Percentiles rank a stretch among this genome's conserved stretches.
phyloP scores from a whole-genome alignment of 2,888 invertebrate species.

The Cheilosia pagana region DNA sequence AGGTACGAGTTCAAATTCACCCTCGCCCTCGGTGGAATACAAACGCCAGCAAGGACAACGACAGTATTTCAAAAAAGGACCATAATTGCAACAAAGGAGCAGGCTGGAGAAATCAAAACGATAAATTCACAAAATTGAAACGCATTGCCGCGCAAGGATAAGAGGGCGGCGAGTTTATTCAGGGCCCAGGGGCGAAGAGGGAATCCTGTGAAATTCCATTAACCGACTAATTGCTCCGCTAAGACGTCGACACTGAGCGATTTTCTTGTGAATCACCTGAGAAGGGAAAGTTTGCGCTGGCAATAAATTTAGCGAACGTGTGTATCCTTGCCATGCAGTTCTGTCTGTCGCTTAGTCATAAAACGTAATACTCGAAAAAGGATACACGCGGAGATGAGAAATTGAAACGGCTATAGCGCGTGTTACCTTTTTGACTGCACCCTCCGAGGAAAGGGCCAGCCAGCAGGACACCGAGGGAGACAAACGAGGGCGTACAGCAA shows the following conservation, averaged over 20 bases:
- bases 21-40: slow-evolving; percentile 32
- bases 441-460: slow-evolving; percentile 23
- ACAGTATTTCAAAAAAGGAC: slow-evolving; percentile 57
- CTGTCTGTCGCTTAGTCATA: slow-evolving; percentile 39
- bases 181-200: neutral
- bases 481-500: slow-evolving; percentile 21
- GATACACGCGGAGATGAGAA: slow-evolving; percentile 53
- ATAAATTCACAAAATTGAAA: slow-evolving; percentile 74
- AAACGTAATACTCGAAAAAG: slow-evolving; percentile 58
- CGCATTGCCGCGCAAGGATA: slow-evolving; percentile 52
- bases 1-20: slow-evolving; percentile 59
- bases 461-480: slow-evolving; percentile 36
- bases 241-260: slow-evolving; percentile 51
- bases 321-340: slow-evolving; percentile 57
- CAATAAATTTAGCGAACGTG: slow-evolving; percentile 66
- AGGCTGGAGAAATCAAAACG: slow-evolving; percentile 70
- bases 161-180: slow-evolving; percentile 66
- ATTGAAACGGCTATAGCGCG: slow-evolving; percentile 70
- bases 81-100: slow-evolving; percentile 49
- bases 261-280: slow-evolving; percentile 46
- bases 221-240: slow-evolving; percentile 70
- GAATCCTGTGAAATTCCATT: slow-evolving; percentile 67
- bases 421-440: slow-evolving; percentile 68
- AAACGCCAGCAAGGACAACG: slow-evolving; percentile 39
- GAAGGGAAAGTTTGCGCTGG: slow-evolving; percentile 20